These are phyloP conservation scores for Dendrocincla fuliginosa DNA, from an alignment of 2,797 vertebrate species.

Conservation along the genomic window DNA sequence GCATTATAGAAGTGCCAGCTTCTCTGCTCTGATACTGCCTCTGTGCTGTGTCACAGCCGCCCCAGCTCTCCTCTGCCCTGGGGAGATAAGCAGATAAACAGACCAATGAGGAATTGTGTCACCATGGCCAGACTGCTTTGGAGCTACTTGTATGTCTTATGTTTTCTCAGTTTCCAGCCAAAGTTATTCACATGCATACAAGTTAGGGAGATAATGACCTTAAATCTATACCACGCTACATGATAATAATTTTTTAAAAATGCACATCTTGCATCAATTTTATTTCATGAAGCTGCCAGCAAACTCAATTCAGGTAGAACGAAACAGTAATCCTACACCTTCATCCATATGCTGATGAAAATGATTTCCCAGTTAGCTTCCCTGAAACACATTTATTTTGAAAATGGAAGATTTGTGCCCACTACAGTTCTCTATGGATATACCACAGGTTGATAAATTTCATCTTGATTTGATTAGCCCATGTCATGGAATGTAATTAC, in stretches of 20 bases:
- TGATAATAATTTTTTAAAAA: neutral
- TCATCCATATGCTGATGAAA: neutral
- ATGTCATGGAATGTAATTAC: constrained; percentile 33
- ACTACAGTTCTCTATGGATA: neutral
- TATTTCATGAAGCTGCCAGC: neutral
- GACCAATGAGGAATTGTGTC: neutral
- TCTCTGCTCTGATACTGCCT: neutral
- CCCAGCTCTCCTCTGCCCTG: neutral
- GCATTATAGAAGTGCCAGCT: neutral
- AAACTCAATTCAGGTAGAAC: neutral
- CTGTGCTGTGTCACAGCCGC: neutral
- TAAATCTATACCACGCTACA: neutral
- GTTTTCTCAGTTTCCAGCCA: neutral
- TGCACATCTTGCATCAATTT: neutral
- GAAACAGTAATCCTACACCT: neutral
- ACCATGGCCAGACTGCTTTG: neutral
- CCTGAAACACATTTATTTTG: neutral
- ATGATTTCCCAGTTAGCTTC: constrained; percentile 8
- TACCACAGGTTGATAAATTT: constrained; percentile 16
- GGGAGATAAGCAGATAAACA: neutral
- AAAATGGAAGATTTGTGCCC: neutral
- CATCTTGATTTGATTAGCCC: constrained; percentile 12
- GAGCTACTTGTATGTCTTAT: neutral
- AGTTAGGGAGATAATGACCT: neutral
- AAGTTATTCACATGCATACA: neutral